Evolutionary conservation across 1,140 invertebrate genomes (phyloP).

Genomic region (Philotrypesis tridentata): DNA sequence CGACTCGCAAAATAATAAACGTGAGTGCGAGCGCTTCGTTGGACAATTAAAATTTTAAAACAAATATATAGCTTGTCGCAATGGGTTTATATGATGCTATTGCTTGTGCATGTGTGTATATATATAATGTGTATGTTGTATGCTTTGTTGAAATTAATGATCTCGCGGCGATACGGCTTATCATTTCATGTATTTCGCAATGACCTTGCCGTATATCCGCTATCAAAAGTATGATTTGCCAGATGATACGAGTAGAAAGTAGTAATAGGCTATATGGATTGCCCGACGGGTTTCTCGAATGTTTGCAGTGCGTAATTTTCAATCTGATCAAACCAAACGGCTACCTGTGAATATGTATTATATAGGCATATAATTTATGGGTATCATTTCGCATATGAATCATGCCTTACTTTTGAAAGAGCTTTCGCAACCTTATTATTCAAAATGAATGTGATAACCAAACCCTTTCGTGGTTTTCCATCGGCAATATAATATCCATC

Average conservation of each 20-base stretch:
- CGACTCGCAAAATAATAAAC: slow-evolving; percentile 1
- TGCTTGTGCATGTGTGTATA: too few relatives aligned
- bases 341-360: not conserved
- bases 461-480: not conserved
- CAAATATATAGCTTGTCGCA: not conserved
- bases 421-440: slow-evolving; percentile 6
- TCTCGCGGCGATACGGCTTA: not conserved
- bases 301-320: not conserved
- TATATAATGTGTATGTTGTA: not conserved
- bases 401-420: not conserved
- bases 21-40: not conserved
- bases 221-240: not conserved
- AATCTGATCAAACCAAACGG: not conserved
- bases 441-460: not conserved
- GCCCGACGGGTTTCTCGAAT: not conserved
- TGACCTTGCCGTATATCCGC: not conserved
- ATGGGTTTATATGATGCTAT: not conserved
- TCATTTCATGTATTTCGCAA: not conserved
- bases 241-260: not conserved
- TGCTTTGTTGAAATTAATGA: not conserved
- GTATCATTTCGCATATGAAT: not conserved
- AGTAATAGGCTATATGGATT: not conserved
- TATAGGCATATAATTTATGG: not conserved
- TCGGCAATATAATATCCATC: not conserved
- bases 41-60: not conserved